Evolutionary conservation across 2,888 invertebrate species (phyloP).

Genomic region (Lithophane ornitopus): DNA sequence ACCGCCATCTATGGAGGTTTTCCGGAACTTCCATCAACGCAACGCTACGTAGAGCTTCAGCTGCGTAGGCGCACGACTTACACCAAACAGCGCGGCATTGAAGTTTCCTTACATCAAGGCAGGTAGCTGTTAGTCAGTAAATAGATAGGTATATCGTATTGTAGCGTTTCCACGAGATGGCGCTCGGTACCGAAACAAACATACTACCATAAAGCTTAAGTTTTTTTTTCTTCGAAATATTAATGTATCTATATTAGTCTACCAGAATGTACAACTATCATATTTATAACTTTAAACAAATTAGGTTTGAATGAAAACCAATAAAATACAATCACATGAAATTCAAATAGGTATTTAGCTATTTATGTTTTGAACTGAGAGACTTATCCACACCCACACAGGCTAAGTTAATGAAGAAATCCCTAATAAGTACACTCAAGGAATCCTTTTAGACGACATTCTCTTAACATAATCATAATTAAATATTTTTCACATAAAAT

Average conservation of each 20-base stretch:
- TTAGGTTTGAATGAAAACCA: background rate
- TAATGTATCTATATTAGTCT: background rate
- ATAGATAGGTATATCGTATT: background rate
- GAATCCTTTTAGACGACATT: background rate
- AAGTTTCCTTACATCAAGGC: slow-evolving; percentile 26
- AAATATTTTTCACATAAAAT: slow-evolving; percentile 18
- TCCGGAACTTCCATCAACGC: background rate
- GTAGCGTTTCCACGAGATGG: slow-evolving; percentile 39
- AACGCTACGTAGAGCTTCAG: background rate
- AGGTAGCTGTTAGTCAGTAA: background rate
- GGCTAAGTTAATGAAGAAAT: background rate
- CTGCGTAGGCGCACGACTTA: slow-evolving; percentile 29
- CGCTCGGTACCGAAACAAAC: slow-evolving; percentile 1
- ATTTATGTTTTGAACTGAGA: background rate
- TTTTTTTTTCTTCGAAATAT: background rate
- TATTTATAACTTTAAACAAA: background rate
- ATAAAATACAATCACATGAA: background rate
- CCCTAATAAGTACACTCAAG: background rate
- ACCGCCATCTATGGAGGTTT: slow-evolving; percentile 39
- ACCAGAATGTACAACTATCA: background rate
- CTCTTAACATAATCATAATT: background rate
- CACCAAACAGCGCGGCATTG: background rate
- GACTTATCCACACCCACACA: background rate
- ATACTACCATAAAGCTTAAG: background rate
- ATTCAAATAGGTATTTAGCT: background rate